These are phyloP conservation scores for Coregonus ussuriensis DNA, from an alignment of 2,797 vertebrate species.

Conservation along the genomic window DNA sequence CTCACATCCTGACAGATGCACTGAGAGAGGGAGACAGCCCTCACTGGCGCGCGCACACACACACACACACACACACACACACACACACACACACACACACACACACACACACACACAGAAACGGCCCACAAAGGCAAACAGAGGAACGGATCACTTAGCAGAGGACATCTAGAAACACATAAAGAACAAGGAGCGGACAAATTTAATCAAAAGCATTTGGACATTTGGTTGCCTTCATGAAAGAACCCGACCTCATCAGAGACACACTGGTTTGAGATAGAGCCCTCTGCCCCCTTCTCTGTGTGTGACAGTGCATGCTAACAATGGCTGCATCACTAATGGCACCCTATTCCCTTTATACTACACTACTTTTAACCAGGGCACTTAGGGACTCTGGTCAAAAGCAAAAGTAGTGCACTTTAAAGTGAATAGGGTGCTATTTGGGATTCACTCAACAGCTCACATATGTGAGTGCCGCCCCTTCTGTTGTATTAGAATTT, in stretches of 20 bases:
- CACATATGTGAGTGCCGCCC: too few relatives aligned
- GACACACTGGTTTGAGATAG: not conserved
- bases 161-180: not conserved
- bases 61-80: not conserved
- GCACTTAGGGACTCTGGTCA: too few relatives aligned
- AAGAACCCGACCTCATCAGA: too few relatives aligned
- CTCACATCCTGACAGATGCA: conserved; percentile 34
- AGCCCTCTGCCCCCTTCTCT: not conserved
- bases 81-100: not conserved
- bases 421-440: too few relatives aligned
- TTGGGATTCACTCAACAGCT: too few relatives aligned
- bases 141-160: not conserved
- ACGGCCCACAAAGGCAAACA: not conserved
- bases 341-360: too few relatives aligned
- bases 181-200: not conserved
- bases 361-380: too few relatives aligned
- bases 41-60: not conserved
- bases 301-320: too few relatives aligned
- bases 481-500: too few relatives aligned
- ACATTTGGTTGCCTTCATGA: too few relatives aligned
- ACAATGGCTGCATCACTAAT: too few relatives aligned
- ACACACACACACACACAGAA: not conserved
- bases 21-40: conserved; percentile 12
- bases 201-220: not conserved
- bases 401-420: too few relatives aligned